Base-by-base conservation (phyloP, 2,888 invertebrate species). In the Thalpophila matura region DNA sequence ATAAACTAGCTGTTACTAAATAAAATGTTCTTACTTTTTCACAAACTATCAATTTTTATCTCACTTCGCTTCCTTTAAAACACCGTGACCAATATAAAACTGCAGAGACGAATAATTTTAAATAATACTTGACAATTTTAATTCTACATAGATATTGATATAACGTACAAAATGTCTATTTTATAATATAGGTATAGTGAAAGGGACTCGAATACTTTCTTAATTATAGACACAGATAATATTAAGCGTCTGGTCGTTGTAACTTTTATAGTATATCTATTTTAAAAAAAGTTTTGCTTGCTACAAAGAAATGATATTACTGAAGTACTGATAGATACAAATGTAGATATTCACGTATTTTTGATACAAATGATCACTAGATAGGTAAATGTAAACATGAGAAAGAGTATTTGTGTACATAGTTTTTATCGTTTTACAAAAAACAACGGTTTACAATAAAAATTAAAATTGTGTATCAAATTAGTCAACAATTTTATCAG, bases 121-220 rank as follows among this genome's bases (percentile, higher is more conserved):
- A 75, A 69, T 78, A 79, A 81, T 78, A 85, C 80, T 82, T 81
- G 80, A 84, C 81, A 81, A 62, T 57, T 73, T 75, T 70, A 38
- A 14, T 12, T 24, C n/a, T 22, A 16, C 31, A n/a, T 46, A 50
- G 4, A 42, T 16, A 29, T n/a, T 31, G 12, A 31, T 14, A 66
- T 7, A 45, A 33, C 9, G 4, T 49, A 66, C 42, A 61, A 54
- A 55, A 54, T 55, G 46, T 57, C 16, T 33, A 38, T 49, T 33
- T 18, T 20, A 49, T 14, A 20, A 63, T n/a, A 42, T 12, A 35
- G 66, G 47, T 42, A 31, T n/a, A 22, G 46, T 37, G 43, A 33
- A 35, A 53, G 46, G 26, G 51, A 53, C 35, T 38, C n/a, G n/a
- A 18, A 46, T 22, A 33, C 12, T 27, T 37, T 14, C n/a, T 16